Conservation (phyloP, 2,113 vertebrate genomes). For the Oryzias melastigma region DNA sequence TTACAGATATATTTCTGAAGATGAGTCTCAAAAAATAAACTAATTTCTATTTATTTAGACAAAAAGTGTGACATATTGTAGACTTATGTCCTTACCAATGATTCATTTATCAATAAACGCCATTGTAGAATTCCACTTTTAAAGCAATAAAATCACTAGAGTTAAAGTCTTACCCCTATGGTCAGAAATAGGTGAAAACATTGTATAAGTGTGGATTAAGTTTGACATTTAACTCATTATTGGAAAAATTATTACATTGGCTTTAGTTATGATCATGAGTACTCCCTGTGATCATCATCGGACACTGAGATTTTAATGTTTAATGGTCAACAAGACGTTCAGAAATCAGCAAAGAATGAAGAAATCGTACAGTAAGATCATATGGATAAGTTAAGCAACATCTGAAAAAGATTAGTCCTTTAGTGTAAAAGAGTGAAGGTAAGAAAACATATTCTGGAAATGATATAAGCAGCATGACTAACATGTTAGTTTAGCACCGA, state of each 20-base stretch:
- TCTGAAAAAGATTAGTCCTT: too few species aligned
- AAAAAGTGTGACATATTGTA: neutral
- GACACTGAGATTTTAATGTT: too few species aligned
- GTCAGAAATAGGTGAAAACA: neutral
- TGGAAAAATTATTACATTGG: too few species aligned
- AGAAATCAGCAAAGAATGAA: neutral
- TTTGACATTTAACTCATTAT: too few species aligned
- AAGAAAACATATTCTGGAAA: too few species aligned
- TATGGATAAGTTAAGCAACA: neutral
- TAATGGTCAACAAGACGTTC: too few species aligned
- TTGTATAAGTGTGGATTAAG: neutral
- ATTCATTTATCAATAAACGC: slow-evolving; percentile 73
- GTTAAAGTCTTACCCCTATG: neutral
- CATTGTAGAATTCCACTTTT: neutral
- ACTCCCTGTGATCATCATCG: too few species aligned
- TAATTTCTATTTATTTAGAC: slow-evolving; percentile 9
- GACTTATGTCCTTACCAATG: slow-evolving; percentile 64
- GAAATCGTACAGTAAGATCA: neutral
- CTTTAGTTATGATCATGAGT: too few species aligned
- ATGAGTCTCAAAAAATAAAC: slow-evolving; percentile 73
- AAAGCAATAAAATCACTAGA: slow-evolving; percentile 24
- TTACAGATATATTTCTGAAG: slow-evolving; percentile 79
- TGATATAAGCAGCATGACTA: too few species aligned
- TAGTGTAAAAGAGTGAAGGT: too few species aligned
- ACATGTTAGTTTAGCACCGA: too few species aligned